phyloP scores from a whole-genome alignment of 2,797 vertebrate species.

The Sebastes hubbsi region DNA sequence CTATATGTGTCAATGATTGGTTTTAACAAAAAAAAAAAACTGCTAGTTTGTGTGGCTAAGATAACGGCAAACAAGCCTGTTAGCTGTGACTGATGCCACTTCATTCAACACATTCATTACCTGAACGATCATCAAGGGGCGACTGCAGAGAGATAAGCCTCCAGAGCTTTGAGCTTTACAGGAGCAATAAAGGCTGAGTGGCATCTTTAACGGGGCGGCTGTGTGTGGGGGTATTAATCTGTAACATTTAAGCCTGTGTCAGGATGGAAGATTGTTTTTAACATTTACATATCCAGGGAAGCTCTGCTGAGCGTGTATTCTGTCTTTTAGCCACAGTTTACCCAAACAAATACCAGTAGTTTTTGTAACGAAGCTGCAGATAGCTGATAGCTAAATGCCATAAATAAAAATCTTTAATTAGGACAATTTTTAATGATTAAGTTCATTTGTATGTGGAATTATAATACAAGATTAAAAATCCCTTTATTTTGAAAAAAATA shows the following conservation, averaged over 20 bases:
- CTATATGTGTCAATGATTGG: slow-evolving; percentile 45
- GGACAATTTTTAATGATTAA: background rate
- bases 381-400: background rate
- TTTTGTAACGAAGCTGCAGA: slow-evolving; percentile 1
- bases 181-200: slow-evolving; percentile 70
- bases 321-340: slow-evolving; percentile 3
- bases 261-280: slow-evolving; percentile 42
- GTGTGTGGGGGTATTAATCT: slow-evolving; percentile 63
- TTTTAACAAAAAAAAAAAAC: slow-evolving; percentile 57
- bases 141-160: slow-evolving; percentile 65
- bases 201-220: slow-evolving; percentile 64
- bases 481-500: background rate
- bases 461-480: background rate
- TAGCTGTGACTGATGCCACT: slow-evolving; percentile 74
- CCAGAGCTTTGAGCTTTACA: slow-evolving; percentile 62
- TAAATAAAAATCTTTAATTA: background rate
- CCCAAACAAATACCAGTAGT: background rate
- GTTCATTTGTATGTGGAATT: background rate
- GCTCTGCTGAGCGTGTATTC: slow-evolving; percentile 6
- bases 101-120: slow-evolving; percentile 78
- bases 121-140: slow-evolving; percentile 55
- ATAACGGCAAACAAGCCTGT: slow-evolving; percentile 73
- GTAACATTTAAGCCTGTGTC: slow-evolving; percentile 57
- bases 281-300: slow-evolving; percentile 19
- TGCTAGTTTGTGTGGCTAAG: slow-evolving; percentile 75